Evolutionary conservation across 2,888 invertebrate genomes (phyloP), one percentile per base, ranked within the genome.

Genomic region (Operophtera brumata): DNA sequence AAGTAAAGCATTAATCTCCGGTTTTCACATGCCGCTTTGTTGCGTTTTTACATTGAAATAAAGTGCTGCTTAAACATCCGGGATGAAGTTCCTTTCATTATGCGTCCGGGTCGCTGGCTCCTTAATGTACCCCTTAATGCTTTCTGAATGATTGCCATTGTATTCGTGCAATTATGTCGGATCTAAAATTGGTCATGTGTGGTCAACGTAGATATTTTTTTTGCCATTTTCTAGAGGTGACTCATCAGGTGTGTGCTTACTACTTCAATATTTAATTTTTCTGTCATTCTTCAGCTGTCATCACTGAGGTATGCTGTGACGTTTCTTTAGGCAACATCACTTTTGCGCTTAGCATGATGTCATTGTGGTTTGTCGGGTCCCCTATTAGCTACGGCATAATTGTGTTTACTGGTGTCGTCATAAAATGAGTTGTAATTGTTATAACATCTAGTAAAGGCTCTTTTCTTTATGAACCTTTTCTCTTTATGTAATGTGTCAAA

Each of bases 241-340:
- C 43, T 77, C 75, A 75, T 77, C 75, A 75, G 43, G 2, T 56
- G 52, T 68, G 26, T 60, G 61, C 55, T 62, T 65, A 56, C 62
- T 54, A 49, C 57, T 64, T 52, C 40, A 62, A 62, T 66, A 59
- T 75, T 70, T 66, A 53, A 58, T 57, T 64, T 65, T 69, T 65
- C 65, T 67, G 66, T 67, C 66, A 61, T 59, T 62, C 53, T 67
- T 70, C 45, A 39, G 52, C 37, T 72, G 78, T 85, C 84, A 84
- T 74, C 74, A 67, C 70, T 76, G 56, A 67, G 72, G 69, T 75
- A 83, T 79, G 74, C 62, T 61, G 68, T 82, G 80, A 85, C 83
- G 82, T 73, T 61, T 65, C 53, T 45, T 42, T 57, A 57, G 56
- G 67, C 70, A 67, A 67, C 70, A 67, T 65, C 59, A 62, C 63